These are phyloP conservation scores for Andrena haemorrhoa DNA, from an alignment of 2,888 invertebrate genomes.

Conservation along the genomic window DNA sequence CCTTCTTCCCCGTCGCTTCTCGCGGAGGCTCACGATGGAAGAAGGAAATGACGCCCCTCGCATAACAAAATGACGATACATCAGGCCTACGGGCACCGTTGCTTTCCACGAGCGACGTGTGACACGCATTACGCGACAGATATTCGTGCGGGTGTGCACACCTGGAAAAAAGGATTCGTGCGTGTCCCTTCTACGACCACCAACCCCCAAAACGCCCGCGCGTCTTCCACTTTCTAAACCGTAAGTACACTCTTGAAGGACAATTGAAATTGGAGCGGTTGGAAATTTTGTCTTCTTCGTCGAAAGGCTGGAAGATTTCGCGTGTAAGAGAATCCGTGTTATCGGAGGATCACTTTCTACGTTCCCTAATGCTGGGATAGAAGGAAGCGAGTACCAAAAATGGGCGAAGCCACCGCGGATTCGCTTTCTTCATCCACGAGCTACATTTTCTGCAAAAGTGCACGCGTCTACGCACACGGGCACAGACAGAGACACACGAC, in stretches of 20 bases:
- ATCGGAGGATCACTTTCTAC: too few species aligned
- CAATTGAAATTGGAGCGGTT: too few species aligned
- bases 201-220: not conserved
- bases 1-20: conserved; percentile 53
- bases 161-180: conserved; percentile 15
- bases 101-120: conserved; percentile 67
- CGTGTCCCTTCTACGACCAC: not conserved
- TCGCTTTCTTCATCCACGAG: conserved; percentile 69
- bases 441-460: conserved; percentile 6
- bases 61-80: conserved; percentile 71
- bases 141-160: conserved; percentile 41
- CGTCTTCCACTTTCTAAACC: not conserved
- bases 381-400: not conserved
- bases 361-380: too few species aligned
- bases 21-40: conserved; percentile 59
- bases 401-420: not conserved
- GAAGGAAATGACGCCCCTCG: conserved; percentile 73
- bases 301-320: too few species aligned
- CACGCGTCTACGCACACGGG: not conserved
- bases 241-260: not conserved
- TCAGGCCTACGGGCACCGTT: conserved; percentile 63
- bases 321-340: too few species aligned
- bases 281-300: too few species aligned
- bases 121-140: conserved; percentile 73
- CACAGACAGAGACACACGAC: not conserved